Evolutionary conservation across 2,888 invertebrate species (phyloP).

Genomic region (Melolontha melolontha): DNA sequence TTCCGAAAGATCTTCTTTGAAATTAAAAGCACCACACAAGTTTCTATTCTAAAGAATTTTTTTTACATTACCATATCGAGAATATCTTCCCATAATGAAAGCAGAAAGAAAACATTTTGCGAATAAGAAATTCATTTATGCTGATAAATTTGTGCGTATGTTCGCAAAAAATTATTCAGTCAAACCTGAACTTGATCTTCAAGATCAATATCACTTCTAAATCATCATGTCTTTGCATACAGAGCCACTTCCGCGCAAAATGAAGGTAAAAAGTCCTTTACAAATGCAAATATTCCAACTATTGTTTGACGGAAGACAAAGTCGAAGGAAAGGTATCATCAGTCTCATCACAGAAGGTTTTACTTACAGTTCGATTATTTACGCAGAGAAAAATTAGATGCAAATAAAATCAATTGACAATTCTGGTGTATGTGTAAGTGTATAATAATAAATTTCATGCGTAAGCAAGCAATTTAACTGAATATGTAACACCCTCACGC

Average conservation of each 20-base stretch:
- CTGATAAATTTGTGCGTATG: constrained; percentile 33
- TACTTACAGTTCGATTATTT: constrained; percentile 13
- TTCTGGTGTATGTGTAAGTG: constrained; percentile 33
- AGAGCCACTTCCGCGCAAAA: background rate
- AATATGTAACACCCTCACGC: constrained; percentile 45
- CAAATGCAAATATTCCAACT: constrained; percentile 20
- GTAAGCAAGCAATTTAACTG: constrained; percentile 45
- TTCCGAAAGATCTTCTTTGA: too few relatives aligned
- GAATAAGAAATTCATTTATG: constrained; percentile 35
- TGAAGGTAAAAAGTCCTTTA: background rate
- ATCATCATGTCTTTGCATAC: constrained; percentile 30
- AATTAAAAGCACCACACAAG: too few relatives aligned
- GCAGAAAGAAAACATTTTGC: constrained; percentile 8
- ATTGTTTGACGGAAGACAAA: constrained; percentile 17
- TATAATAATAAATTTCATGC: constrained; percentile 43
- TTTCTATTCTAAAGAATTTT: too few relatives aligned
- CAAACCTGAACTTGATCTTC: constrained; percentile 32
- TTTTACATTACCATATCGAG: constrained; percentile 1
- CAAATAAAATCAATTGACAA: constrained; percentile 37
- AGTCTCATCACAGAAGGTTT: constrained; percentile 8
- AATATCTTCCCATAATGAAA: constrained; percentile 22
- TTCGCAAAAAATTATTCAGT: constrained; percentile 24
- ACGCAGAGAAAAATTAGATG: constrained; percentile 15
- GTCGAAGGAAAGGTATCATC: constrained; percentile 3
- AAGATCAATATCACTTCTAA: constrained; percentile 25